These are phyloP conservation scores for Sanderia malayensis DNA, from an alignment of 30 jellyfish, hydroid and myxozoan genomes.

Conservation along the genomic window DNA sequence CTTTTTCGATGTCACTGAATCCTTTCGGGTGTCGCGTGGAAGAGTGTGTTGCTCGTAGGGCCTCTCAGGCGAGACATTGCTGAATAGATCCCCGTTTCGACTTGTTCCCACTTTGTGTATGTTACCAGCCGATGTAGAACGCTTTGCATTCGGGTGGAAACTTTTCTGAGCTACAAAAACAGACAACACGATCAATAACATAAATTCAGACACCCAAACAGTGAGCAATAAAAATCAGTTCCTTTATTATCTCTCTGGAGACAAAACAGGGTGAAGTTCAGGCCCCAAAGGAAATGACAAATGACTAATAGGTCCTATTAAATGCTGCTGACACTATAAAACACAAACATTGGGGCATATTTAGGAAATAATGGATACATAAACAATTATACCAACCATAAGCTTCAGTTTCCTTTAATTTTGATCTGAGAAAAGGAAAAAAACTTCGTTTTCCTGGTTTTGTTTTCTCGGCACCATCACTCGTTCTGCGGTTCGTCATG, in stretches of 20 bases:
- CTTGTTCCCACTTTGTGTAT: background rate
- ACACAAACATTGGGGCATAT: background rate
- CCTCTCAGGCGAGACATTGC: background rate
- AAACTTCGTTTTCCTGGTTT: conserved; percentile 40
- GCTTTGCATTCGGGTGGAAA: background rate
- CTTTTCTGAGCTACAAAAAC: background rate
- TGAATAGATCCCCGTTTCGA: background rate
- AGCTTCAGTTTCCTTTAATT: conserved; percentile 14
- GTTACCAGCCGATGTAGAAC: background rate
- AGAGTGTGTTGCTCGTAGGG: background rate
- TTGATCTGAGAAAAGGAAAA: conserved; percentile 51
- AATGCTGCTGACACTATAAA: too few relatives aligned
- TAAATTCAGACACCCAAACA: too few relatives aligned
- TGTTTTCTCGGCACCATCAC: conserved; percentile 47
- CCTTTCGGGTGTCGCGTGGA: background rate
- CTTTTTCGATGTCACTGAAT: background rate
- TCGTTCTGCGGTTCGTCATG: conserved; percentile 44
- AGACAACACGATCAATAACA: too few relatives aligned
- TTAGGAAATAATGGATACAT: too few relatives aligned
- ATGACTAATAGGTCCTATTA: too few relatives aligned
- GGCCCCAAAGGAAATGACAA: too few relatives aligned
- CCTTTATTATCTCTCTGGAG: too few relatives aligned
- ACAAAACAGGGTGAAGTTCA: too few relatives aligned
- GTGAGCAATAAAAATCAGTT: too few relatives aligned
- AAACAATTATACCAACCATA: too few relatives aligned